Evolutionary conservation across 2,797 vertebrate species (phyloP), one percentile per base, ranked within the genome.

Genomic region (Propithecus perrieri): DNA sequence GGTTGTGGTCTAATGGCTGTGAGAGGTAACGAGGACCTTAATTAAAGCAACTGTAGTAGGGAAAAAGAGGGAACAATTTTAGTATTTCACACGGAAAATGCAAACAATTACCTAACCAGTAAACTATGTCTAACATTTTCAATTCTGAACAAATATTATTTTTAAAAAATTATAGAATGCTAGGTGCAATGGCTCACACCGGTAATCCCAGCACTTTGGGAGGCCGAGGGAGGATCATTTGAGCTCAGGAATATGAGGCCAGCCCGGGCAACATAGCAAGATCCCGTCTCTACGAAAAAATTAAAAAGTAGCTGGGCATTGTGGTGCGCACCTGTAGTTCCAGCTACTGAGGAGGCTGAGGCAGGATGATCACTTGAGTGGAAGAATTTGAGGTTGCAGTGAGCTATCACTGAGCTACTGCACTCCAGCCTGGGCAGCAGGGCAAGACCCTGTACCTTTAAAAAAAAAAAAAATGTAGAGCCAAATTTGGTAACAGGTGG

Each of bases 91-190:
- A 91, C 3, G 5, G 17, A 92, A 94, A 12, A 80, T 3, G 8
- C 33, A 86, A 72, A 76, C 3, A 75, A 92, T 63, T 69, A 83
- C 24, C 18, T 57, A 89, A 63, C 28, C 22, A 81, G n/a, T 83
- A 94, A 89, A 63, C 2, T 55, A 38, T n/a, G 26, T 26, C 61
- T 30, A 63, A 61, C 5, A 74, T 33, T 89, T 92, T 90, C 13
- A 85, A 72, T 50, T 84, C 76, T 90, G 7, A 93, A 96, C 59
- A 87, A 55, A 43, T 7, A 65, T 35, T 91, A 89, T 50, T 91
- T 87, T 81, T 35, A 57, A 95, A 84, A 24, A 78, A 24, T 78
- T 78, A 22, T 24, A 53, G 75, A 79, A 38, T 1, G 7, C 63
- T 22, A 14, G 76, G 50, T 13, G 55, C 50, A 38, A 22, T 15